Conservation (phyloP, 2,888 invertebrate species). For the Marasmarcha lunaedactyla region DNA sequence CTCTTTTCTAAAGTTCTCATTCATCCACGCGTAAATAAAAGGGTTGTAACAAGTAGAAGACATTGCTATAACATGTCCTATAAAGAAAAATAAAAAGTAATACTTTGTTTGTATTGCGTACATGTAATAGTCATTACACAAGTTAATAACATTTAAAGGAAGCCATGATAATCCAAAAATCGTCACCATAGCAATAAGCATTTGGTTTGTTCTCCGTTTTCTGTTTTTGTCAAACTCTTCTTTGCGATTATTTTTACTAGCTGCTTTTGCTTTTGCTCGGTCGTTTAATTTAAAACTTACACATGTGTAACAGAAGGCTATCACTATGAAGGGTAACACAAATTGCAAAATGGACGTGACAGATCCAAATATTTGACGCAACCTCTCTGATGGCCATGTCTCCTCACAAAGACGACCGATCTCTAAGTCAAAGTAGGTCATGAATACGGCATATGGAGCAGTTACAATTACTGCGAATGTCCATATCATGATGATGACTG, state of each 20-base stretch:
- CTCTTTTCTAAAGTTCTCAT: slow-evolving; percentile 94
- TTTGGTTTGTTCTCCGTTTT: slow-evolving; percentile 92
- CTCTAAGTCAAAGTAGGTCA: slow-evolving; percentile 70
- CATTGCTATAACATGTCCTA: slow-evolving; percentile 93
- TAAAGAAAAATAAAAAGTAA: slow-evolving; percentile 90
- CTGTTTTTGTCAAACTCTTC: slow-evolving; percentile 92
- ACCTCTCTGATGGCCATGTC: slow-evolving; percentile 88
- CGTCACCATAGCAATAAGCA: slow-evolving; percentile 97
- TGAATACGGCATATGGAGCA: slow-evolving; percentile 90
- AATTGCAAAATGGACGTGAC: slow-evolving; percentile 93
- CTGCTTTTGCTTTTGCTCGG: slow-evolving; percentile 86
- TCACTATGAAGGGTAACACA: slow-evolving; percentile 92
- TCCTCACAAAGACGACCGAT: slow-evolving; percentile 81
- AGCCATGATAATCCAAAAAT: slow-evolving; percentile 98
- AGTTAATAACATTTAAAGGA: slow-evolving; percentile 90
- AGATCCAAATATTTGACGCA: slow-evolving; percentile 85
- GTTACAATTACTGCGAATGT: slow-evolving; percentile 88
- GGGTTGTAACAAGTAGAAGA: slow-evolving; percentile 97
- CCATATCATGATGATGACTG: slow-evolving; percentile 93
- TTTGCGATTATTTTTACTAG: slow-evolving; percentile 84
- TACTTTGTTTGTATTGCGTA: slow-evolving; percentile 82
- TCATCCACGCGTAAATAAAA: slow-evolving; percentile 97
- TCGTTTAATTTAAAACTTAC: slow-evolving; percentile 91
- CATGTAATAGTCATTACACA: slow-evolving; percentile 84
- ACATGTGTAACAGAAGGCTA: slow-evolving; percentile 93